Evolutionary conservation across 2,888 invertebrate species (phyloP).

Genomic region (Troides aeacus): DNA sequence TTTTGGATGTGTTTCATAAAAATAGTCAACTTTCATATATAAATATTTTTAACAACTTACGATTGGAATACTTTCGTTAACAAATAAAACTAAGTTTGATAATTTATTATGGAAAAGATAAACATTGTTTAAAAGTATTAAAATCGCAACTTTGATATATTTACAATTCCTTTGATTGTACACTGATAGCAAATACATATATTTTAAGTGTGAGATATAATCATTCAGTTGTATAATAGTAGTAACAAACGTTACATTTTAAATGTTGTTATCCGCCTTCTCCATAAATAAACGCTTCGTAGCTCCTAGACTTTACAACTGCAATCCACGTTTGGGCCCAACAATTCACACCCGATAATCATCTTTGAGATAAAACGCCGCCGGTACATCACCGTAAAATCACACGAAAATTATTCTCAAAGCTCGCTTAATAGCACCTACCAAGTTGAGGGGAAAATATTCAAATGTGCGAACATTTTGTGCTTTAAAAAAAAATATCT

Average conservation of each 20-base stretch:
- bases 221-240: no score
- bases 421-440: conserved; percentile 32
- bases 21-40: not conserved
- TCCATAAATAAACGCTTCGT: conserved; percentile 40
- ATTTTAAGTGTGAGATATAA: no score
- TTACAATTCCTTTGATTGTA: no score
- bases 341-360: conserved; percentile 76
- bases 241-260: not conserved
- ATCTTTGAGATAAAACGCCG: conserved; percentile 65
- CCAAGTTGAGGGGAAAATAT: conserved; percentile 29
- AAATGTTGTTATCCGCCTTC: conserved; percentile 22
- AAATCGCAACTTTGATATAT: no score
- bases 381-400: conserved; percentile 54
- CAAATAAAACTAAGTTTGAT: no score
- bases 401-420: conserved; percentile 40
- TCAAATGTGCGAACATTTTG: conserved; percentile 19
- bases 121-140: no score
- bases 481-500: conserved; percentile 6
- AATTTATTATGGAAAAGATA: no score
- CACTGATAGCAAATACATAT: no score
- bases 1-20: conserved; percentile 46
- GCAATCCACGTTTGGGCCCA: conserved; percentile 55
- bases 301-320: conserved; percentile 48
- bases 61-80: not conserved
- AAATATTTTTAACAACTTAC: not conserved